Base-by-base conservation (phyloP, 2,888 invertebrate genomes). In the Keiferia lycopersicella region DNA sequence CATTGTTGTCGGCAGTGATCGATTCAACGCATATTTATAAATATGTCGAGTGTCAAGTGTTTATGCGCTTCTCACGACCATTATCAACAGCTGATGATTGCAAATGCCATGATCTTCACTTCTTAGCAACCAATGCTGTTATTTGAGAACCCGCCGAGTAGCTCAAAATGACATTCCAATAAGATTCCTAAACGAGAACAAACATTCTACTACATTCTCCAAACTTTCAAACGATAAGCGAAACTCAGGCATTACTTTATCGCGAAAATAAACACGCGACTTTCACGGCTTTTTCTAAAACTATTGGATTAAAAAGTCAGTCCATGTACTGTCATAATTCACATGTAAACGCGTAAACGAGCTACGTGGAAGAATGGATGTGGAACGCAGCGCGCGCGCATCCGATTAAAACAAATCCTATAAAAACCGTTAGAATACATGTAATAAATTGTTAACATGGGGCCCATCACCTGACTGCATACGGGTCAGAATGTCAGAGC, bases 201-300 rank as follows among this genome's bases (percentile, higher is more conserved):
- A 58, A 71, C 70, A 76, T 75, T 76, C 74, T 74, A 73, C 77
- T 75, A 77, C 76, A 76, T 78, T 78, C 82, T 77, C 78, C 71
- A 73, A 71, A 80, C 87, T 87, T 88, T 88, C 87, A 41, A 87
- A 88, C 88, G 87, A 88, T 88, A 88, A 82, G 84, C 20, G 56
- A 45, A 20, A 60, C 8, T n/a, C 41, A 18, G n/a, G 26, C 26
- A 39, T 58, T 58, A 56, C 56, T 56, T 34, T 56, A 56, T 56
- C 56, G 56, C 56, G 56, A 56, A 56, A 56, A 56, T 56, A 56
- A 58, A 58, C 58, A 39, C 30, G 6, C 38, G 39, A 58, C 58
- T 58, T 58, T 58, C 56, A 38, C 39, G 38, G 39, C 58, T 39
- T 57, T 41, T 41, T 22, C 39, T 60, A 60, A 56, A 60, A 26